phyloP scores from a whole-genome alignment of 2,797 vertebrate species.

The Hirundo rustica region DNA sequence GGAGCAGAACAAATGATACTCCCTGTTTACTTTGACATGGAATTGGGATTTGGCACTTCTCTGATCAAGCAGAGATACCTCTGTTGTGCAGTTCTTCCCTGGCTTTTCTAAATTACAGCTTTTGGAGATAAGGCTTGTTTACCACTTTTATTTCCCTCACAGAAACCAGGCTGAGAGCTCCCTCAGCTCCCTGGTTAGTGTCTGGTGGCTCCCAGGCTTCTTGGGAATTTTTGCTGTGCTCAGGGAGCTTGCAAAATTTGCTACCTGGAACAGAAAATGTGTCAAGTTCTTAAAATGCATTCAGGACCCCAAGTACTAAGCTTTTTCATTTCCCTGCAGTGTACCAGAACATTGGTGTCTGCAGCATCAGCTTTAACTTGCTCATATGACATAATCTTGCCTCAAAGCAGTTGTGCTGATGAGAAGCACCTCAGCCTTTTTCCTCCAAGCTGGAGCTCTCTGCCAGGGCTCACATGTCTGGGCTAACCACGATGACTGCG shows the following conservation, averaged over 20 bases:
- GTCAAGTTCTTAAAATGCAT: background rate
- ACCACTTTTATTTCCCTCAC: background rate
- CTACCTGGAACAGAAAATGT: background rate
- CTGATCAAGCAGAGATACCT: background rate
- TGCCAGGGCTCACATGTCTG: background rate
- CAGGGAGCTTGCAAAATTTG: background rate
- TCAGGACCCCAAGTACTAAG: background rate
- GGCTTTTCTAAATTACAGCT: background rate
- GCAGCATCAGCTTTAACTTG: background rate
- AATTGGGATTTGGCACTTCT: background rate
- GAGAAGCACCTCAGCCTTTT: background rate
- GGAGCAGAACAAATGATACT: background rate
- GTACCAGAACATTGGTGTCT: background rate
- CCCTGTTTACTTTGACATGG: background rate
- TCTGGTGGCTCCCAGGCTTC: background rate
- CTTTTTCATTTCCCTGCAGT: background rate
- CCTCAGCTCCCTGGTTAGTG: background rate
- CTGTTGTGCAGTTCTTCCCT: background rate
- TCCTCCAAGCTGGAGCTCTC: background rate
- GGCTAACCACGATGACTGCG: background rate
- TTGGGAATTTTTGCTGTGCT: background rate
- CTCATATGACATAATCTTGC: background rate
- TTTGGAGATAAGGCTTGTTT: background rate
- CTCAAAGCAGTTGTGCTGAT: background rate
- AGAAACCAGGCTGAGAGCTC: background rate